Evolutionary conservation across 2,888 invertebrate species (phyloP).

Genomic region (Nasonia oneida): DNA sequence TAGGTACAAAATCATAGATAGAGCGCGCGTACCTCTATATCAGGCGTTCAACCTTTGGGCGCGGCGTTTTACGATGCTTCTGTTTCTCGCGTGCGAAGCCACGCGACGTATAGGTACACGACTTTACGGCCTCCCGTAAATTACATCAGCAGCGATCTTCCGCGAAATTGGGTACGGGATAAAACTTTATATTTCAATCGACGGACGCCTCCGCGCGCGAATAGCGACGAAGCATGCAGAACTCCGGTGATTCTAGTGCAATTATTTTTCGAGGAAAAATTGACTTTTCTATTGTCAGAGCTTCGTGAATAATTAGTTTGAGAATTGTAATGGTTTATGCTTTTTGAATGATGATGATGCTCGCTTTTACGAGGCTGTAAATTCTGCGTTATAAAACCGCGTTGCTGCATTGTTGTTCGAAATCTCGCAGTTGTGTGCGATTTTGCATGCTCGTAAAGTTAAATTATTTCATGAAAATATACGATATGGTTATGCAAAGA

Average conservation of each 20-base stretch:
- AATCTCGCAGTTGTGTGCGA: conserved; percentile 13
- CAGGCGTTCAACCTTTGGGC: not conserved
- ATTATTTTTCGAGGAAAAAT: not conserved
- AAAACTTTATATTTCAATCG: not conserved
- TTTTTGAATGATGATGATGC: conserved; percentile 8
- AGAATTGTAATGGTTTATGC: not conserved
- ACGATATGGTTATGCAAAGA: not conserved
- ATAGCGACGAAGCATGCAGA: not conserved
- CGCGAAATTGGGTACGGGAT: conserved; percentile 11
- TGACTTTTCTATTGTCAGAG: not conserved
- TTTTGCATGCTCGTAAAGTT: conserved; percentile 25
- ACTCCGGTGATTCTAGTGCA: not conserved
- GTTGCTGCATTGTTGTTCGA: not conserved
- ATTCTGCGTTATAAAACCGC: conserved; percentile 16
- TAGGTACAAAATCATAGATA: not conserved
- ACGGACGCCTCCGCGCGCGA: not conserved
- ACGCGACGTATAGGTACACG: not conserved
- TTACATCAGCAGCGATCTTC: conserved; percentile 11
- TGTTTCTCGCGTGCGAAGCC: conserved; percentile 4
- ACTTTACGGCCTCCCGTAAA: conserved; percentile 13
- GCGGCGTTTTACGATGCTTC: conserved; percentile 12
- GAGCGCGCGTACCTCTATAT: not conserved
- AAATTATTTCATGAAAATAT: conserved; percentile 1
- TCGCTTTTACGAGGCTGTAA: conserved; percentile 15
- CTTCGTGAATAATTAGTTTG: not conserved